These are phyloP conservation scores for Brachyrhaphis roseni DNA, from an alignment of 2,797 vertebrate species.

Conservation along the genomic window DNA sequence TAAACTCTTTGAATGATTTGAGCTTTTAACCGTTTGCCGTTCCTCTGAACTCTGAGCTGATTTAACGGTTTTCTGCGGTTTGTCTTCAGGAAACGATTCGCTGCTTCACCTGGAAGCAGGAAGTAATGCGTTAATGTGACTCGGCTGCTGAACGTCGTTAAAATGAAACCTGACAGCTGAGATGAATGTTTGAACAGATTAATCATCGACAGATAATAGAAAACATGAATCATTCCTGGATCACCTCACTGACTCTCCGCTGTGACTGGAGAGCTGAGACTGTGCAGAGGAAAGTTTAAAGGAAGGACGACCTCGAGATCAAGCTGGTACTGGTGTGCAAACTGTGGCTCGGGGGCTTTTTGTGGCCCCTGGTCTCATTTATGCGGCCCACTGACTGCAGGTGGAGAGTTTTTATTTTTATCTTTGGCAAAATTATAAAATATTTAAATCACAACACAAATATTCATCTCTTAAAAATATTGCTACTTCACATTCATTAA, in stretches of 20 bases:
- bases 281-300: neutral
- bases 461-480: too few relatives aligned
- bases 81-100: neutral
- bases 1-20: too few relatives aligned
- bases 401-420: neutral
- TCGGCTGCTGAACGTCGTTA: conserved; percentile 17
- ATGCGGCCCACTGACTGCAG: neutral
- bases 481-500: too few relatives aligned
- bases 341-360: neutral
- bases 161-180: conserved; percentile 30
- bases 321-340: neutral
- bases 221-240: conserved; percentile 17
- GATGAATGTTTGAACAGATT: conserved; percentile 32
- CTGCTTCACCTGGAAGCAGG: conserved; percentile 14
- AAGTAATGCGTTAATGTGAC: conserved; percentile 31
- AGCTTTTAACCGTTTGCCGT: neutral
- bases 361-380: neutral
- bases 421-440: neutral
- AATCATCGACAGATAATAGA: conserved; percentile 19
- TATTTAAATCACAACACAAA: neutral
- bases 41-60: neutral
- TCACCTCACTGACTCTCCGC: conserved; percentile 5
- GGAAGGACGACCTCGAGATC: neutral
- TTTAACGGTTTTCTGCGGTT: neutral
- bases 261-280: neutral